These are phyloP conservation scores for Pycnomerus fuliginosus DNA, from an alignment of 2,888 invertebrate species.

Conservation along the genomic window DNA sequence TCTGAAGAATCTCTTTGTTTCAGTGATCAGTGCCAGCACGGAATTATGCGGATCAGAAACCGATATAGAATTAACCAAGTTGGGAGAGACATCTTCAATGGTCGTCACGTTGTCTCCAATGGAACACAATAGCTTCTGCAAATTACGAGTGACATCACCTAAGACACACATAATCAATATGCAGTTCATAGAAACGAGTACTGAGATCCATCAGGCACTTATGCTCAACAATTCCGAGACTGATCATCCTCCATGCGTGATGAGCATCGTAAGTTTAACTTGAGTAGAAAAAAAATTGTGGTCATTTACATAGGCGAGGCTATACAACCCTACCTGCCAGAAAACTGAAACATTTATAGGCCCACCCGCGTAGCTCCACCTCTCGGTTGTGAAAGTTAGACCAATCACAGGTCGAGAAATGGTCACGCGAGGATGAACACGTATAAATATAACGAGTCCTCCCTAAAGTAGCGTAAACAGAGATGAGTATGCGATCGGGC, in stretches of 20 bases:
- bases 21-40: slow-evolving; percentile 27
- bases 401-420: too few relatives aligned
- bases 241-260: slow-evolving; percentile 31
- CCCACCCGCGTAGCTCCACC: too few relatives aligned
- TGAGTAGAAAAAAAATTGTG: slow-evolving; percentile 1
- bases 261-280: slow-evolving; percentile 40
- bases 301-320: background rate
- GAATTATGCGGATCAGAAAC: slow-evolving; percentile 34
- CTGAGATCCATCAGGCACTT: slow-evolving; percentile 14
- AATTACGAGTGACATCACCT: slow-evolving; percentile 38
- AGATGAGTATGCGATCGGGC: too few relatives aligned
- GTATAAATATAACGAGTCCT: too few relatives aligned
- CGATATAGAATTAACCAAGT: slow-evolving; percentile 29
- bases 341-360: too few relatives aligned
- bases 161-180: slow-evolving; percentile 41
- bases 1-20: slow-evolving; percentile 16
- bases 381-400: too few relatives aligned
- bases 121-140: slow-evolving; percentile 31
- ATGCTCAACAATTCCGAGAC: slow-evolving; percentile 21
- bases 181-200: slow-evolving; percentile 31
- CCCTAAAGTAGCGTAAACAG: too few relatives aligned
- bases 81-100: slow-evolving; percentile 33
- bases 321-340: too few relatives aligned
- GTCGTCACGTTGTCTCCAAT: slow-evolving; percentile 32
- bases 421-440: too few relatives aligned